Percentiles rank a stretch among this genome's conserved stretches.
Evolutionary conservation across 64 coral and sea anemone genomes (phyloP).

Genomic region (Anthopleura sola): DNA sequence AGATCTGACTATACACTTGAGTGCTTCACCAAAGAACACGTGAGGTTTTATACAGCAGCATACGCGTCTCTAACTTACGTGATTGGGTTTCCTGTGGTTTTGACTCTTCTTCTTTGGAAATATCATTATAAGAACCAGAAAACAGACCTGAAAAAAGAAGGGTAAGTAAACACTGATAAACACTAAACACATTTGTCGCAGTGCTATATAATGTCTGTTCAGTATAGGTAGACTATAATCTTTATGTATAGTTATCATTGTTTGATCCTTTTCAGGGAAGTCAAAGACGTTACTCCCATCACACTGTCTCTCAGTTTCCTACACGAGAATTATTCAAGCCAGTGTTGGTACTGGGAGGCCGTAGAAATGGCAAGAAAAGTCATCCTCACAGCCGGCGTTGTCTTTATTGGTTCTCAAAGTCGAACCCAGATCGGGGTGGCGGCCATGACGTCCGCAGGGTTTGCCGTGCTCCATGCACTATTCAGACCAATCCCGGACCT

Average conservation of each 20-base stretch:
- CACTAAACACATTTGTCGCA: too few species aligned
- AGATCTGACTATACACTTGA: constrained; percentile 16
- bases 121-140: not conserved
- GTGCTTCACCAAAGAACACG: not conserved
- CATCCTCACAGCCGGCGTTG: constrained; percentile 15
- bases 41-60: not conserved
- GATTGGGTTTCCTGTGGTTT: not conserved
- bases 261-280: not conserved
- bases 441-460: not conserved
- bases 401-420: constrained; percentile 23
- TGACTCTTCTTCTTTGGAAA: constrained; percentile 18
- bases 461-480: not conserved
- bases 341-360: constrained; percentile 31
- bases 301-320: constrained; percentile 12
- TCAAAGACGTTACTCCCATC: not conserved
- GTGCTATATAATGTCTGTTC: too few species aligned
- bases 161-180: not conserved
- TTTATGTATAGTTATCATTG: not conserved
- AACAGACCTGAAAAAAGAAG: not conserved
- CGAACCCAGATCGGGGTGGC: constrained; percentile 24
- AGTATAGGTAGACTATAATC: not conserved
- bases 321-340: constrained; percentile 23
- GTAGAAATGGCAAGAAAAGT: constrained; percentile 30
- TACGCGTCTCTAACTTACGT: constrained; percentile 9
- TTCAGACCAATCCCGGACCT: constrained; percentile 21